Base-by-base conservation (phyloP, 2,797 vertebrate species). In the Margarornis squamiger region DNA sequence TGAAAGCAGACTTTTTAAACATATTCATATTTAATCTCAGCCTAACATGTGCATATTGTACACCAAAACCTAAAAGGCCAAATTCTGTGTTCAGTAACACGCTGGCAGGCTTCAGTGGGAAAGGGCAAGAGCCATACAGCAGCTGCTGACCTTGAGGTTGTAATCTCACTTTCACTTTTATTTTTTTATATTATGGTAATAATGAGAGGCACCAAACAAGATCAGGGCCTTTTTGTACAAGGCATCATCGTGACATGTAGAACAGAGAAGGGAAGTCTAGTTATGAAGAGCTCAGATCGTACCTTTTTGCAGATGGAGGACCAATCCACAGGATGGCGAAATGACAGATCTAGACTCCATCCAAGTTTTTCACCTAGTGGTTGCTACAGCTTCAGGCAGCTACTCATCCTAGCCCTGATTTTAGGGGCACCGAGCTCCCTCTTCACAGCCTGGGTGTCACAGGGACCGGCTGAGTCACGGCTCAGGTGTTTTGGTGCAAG, bases 1-100 rank as follows among this genome's bases (percentile, higher is more conserved):
- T 96, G 93, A 95, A 97, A 94, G 85, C 90, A 93, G 93, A 86
- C 78, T 83, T 94, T 49, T 88, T 93, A 94, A 95, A 76, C 76
- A 96, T 94, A 95, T 86, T 95, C 86, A 91, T 90, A 92, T 95
- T 91, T 92, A 89, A 93, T 94, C 89, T 70, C 87, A 91, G 80
- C 85, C 86, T 87, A 96, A 93, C 84, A 95, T 90, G 77, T 86
- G 83, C 79, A 73, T 75, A 82, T 75, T 94, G 78, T 93, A 90
- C 83, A 93, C 55, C 1, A 3, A 75, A 90, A 90, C 59, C 71
- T 94, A 86, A 88, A 95, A 94, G 88, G 79, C 79, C 94, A 91
- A 86, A 94, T 86, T 91, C 70, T 84, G 63, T 75, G 36, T 86
- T 94, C 94, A 79, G 59, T 73, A 88, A 76, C 71, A 90, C 41